Evolutionary conservation across 2,797 vertebrate genomes (phyloP), one percentile per base, ranked within the genome.

Genomic region (Rousettus madagascariensis): DNA sequence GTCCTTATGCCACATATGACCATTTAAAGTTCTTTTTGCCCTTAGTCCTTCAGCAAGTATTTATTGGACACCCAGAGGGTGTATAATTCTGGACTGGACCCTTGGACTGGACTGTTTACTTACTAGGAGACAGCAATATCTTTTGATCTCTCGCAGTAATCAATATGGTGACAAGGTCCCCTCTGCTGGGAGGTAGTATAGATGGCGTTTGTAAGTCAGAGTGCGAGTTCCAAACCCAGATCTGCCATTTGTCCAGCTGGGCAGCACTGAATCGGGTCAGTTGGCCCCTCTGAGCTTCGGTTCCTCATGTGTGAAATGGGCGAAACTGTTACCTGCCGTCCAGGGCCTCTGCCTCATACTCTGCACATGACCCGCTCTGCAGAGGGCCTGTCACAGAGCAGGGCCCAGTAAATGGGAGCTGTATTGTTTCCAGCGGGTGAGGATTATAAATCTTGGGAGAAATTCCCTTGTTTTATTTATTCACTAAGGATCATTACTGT

Each of bases 71-170:
- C 36, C 28, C 8, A 36, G 59, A 83, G 79, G 51, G 26, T 49
- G 51, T 96, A 68, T 92, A n/a, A 57, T 17, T 59, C 59, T 85
- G 80, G n/a, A 26, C 59, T 86, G 79, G 86, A 93, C 87, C 63
- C 94, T 97, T 96, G 94, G 65, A 92, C 95, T 65, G 26, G 41
- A 75, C 65, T 94, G 49, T 97, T 96, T 89, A 74, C 86, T 82
- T 86, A 75, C 65, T 72, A 6, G 24, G 59, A 71, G 79, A 94
- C 53, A 89, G 71, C 84, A 84, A 0, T 94, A 41, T 89, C 41
- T 83, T 96, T 93, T 87, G 94, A 68, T 96, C 84, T 95, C 20
- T 93, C 66, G 33, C 51, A 65, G 55, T 74, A 72, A 95, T 94
- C 84, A 71, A 26, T 93, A 55, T 57, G 24, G 61, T 79, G 61